Evolutionary conservation across 1,140 invertebrate genomes (phyloP).

Genomic region (Melitaea cinxia): DNA sequence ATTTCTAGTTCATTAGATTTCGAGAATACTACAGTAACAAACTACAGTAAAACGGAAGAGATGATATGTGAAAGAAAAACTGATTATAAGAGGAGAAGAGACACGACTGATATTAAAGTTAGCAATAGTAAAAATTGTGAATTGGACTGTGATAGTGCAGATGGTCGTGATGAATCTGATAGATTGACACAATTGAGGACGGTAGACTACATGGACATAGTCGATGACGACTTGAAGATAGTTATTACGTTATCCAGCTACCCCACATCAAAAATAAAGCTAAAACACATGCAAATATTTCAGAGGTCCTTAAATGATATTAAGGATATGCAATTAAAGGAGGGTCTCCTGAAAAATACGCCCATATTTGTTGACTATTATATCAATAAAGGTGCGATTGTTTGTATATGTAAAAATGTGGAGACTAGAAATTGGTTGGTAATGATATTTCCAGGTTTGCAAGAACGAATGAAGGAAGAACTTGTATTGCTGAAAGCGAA

Average conservation of each 20-base stretch:
- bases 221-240: slow-evolving; percentile 60
- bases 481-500: slow-evolving; percentile 58
- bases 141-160: slow-evolving; percentile 52
- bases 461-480: slow-evolving; percentile 63
- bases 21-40: slow-evolving; percentile 1
- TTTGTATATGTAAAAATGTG: slow-evolving; percentile 66
- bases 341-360: slow-evolving; percentile 55
- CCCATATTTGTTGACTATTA: slow-evolving; percentile 68
- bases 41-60: too few species aligned
- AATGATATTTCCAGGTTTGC: slow-evolving; percentile 58
- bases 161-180: slow-evolving; percentile 60
- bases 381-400: slow-evolving; percentile 66
- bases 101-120: slow-evolving; percentile 36
- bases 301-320: slow-evolving; percentile 56
- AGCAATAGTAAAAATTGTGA: slow-evolving; percentile 43
- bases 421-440: slow-evolving; percentile 70
- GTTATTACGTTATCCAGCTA: slow-evolving; percentile 63
- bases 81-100: slow-evolving; percentile 46
- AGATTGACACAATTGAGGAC: slow-evolving; percentile 60
- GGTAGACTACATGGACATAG: slow-evolving; percentile 64
- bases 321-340: slow-evolving; percentile 69
- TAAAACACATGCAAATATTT: slow-evolving; percentile 63
- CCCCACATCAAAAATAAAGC: slow-evolving; percentile 62
- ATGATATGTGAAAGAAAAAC: too few species aligned
- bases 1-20: slow-evolving; percentile 38